Conservation (phyloP, 2,797 vertebrate genomes). For the Syndactyla subalaris region DNA sequence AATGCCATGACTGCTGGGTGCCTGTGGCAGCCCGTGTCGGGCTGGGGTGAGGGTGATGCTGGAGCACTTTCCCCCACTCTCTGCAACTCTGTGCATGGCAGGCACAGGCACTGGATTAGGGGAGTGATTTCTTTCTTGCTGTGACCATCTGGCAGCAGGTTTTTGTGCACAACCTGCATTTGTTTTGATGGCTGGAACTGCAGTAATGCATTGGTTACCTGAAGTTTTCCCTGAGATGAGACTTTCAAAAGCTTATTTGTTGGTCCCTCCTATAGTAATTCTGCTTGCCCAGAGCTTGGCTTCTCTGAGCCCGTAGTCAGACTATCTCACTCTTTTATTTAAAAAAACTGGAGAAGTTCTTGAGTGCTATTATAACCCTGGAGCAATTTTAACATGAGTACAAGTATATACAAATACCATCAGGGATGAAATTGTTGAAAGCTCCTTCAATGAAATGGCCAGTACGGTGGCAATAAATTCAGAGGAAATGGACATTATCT, state of each 20-base stretch:
- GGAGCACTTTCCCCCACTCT: not conserved
- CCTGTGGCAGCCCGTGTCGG: accelerated
- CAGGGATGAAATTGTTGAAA: not conserved
- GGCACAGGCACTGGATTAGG: not conserved
- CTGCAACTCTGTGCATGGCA: not conserved
- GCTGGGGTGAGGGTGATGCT: not conserved
- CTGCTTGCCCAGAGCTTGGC: not conserved
- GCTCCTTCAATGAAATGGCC: conserved; percentile 3
- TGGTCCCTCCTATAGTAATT: not conserved
- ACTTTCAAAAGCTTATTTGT: not conserved
- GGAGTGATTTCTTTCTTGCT: not conserved
- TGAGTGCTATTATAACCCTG: not conserved
- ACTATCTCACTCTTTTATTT: not conserved
- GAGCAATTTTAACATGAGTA: not conserved
- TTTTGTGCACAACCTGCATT: not conserved
- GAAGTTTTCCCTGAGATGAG: not conserved
- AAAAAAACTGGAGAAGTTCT: not conserved
- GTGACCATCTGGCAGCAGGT: not conserved
- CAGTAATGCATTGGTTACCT: not conserved
- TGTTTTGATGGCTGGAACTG: not conserved
- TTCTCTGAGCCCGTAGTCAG: not conserved
- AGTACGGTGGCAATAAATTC: conserved; percentile 40
- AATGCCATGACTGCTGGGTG: too few species aligned
- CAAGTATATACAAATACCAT: not conserved
- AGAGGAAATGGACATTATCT: conserved; percentile 59